Base-by-base conservation (phyloP, 2,888 invertebrate species). In the Amphipoea oculea region DNA sequence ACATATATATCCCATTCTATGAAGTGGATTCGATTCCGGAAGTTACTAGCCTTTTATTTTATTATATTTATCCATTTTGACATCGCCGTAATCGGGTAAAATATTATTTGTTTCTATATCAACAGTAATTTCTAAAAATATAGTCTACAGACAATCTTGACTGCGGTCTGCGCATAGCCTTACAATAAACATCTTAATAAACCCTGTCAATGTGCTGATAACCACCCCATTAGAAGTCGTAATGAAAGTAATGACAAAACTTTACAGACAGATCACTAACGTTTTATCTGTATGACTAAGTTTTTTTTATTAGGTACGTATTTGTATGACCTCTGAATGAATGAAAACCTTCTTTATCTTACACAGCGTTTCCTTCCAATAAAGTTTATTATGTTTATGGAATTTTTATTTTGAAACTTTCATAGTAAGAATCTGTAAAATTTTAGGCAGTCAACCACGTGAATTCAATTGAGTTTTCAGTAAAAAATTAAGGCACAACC, bases 191-290 rank as follows among this genome's bases (percentile, higher is more conserved):
- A 71, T 14, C 40, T 51, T 36, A 51, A 60, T 71, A 69, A 54
- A 70, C 60, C 60, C 68, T 20, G 62, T 20, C 57, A 71, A 66
- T 60, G 60, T 65, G 9, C 77, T 73, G 72, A 72, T 51, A 76
- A 76, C 20, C 23, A 40, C 29, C 48, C 29, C 4, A 66, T 60
- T 51, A 17, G 36, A 9, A 67, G 62, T 62, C 48, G 29, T 23
- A 66, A 71, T 40, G 40, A 51, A 62, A 62, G 20, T 45, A 45
- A 68, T 23, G 45, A 65, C 29, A 6, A 20, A 83, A 83, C 83
- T 83, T 83, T 4, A 23, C 65, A 83, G 83, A 83, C 82, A 36
- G 29, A 78, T 66, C 54, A 54, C n/a, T 65, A 45, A 70, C 23
- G 68, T 81, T 71, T 60, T 72, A 74, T 78, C 42, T 68, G 0